These are phyloP conservation scores for Mimas tiliae DNA, from an alignment of 2,888 invertebrate species.

Conservation along the genomic window DNA sequence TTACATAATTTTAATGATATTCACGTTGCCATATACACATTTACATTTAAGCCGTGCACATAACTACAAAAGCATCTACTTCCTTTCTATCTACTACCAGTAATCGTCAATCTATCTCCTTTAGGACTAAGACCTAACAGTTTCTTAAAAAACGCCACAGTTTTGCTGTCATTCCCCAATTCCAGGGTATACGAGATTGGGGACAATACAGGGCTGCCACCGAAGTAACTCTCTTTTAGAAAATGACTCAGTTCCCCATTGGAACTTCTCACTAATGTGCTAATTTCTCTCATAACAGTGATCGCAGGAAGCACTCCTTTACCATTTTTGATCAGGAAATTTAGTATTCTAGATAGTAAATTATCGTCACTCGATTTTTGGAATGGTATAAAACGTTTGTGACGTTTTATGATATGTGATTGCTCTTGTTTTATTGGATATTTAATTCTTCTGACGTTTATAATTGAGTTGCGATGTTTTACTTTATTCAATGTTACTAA, in stretches of 20 bases:
- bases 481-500: neutral
- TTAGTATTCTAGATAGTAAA: slow-evolving; percentile 57
- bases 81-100: slow-evolving; percentile 31
- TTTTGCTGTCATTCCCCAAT: slow-evolving; percentile 54
- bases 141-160: slow-evolving; percentile 56
- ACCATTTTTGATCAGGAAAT: slow-evolving; percentile 59
- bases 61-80: no score
- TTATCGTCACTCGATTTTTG: slow-evolving; percentile 53
- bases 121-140: slow-evolving; percentile 56
- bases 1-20: no score
- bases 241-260: slow-evolving; percentile 64
- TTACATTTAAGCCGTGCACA: no score
- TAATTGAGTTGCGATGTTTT: neutral
- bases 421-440: neutral
- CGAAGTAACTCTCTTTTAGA: slow-evolving; percentile 64
- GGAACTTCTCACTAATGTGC: slow-evolving; percentile 61
- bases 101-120: slow-evolving; percentile 60
- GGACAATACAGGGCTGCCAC: slow-evolving; percentile 47
- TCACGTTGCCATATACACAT: no score
- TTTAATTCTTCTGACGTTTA: neutral
- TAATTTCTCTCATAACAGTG: slow-evolving; percentile 66
- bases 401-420: slow-evolving; percentile 43
- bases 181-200: slow-evolving; percentile 59
- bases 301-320: slow-evolving; percentile 60
- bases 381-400: slow-evolving; percentile 60